phyloP scores from a whole-genome alignment of 2,113 vertebrate genomes.

The Marcusenius ussheri region DNA sequence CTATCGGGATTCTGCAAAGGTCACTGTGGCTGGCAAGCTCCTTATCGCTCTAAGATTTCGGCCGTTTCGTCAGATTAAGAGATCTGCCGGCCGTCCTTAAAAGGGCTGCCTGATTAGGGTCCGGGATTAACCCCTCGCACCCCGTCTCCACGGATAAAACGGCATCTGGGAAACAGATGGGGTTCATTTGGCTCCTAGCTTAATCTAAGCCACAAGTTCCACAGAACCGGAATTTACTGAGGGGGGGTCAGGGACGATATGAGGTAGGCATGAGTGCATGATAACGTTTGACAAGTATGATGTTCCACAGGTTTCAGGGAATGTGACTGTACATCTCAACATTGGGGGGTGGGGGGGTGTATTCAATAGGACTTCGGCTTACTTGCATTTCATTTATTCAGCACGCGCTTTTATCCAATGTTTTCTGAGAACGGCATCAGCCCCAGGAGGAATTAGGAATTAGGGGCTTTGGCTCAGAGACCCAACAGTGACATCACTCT shows the following conservation, averaged over 20 bases:
- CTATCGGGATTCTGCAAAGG: constrained; percentile 40
- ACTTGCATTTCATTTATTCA: not conserved
- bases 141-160: constrained; percentile 31
- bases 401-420: not conserved
- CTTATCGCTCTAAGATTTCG: constrained; percentile 35
- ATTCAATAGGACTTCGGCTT: not conserved
- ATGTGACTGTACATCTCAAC: not conserved
- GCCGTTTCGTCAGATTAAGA: constrained; percentile 35
- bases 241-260: not conserved
- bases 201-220: not conserved
- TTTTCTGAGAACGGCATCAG: not conserved
- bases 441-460: not conserved
- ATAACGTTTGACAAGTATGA: not conserved
- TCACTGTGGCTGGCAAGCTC: constrained; percentile 36
- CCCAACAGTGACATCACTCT: not conserved
- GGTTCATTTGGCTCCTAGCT: not conserved
- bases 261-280: not conserved
- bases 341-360: not conserved
- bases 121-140: constrained; percentile 38
- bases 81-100: constrained; percentile 33
- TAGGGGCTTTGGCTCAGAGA: not conserved
- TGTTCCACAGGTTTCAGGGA: not conserved
- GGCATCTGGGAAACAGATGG: constrained; percentile 64
- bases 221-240: not conserved
- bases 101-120: constrained; percentile 23